These are phyloP conservation scores for Brassicogethes aeneus DNA, from an alignment of 2,888 invertebrate species.

Conservation along the genomic window DNA sequence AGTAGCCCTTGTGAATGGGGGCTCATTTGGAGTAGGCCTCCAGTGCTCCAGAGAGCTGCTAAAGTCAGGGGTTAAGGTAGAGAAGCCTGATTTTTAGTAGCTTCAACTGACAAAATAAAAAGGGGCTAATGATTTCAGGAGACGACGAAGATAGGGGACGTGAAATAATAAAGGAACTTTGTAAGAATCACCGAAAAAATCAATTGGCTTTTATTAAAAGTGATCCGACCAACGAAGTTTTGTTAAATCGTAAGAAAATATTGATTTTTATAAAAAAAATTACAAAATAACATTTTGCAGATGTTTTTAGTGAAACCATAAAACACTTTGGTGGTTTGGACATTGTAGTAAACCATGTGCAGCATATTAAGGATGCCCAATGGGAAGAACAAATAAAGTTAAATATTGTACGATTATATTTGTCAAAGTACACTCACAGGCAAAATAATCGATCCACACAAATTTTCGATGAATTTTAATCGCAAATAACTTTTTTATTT, in stretches of 20 bases:
- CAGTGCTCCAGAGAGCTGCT: slow-evolving; percentile 41
- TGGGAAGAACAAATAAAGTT: slow-evolving; percentile 35
- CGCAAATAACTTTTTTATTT: too few relatives aligned
- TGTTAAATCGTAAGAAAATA: slow-evolving; percentile 52
- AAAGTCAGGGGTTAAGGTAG: slow-evolving; percentile 35
- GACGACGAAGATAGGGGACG: slow-evolving; percentile 41
- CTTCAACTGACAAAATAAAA: slow-evolving; percentile 14
- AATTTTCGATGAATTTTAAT: too few relatives aligned
- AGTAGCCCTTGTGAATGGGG: slow-evolving; percentile 42
- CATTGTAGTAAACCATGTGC: slow-evolving; percentile 42
- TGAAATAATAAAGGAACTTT: slow-evolving; percentile 50
- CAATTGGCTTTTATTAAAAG: slow-evolving; percentile 59
- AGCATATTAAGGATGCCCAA: slow-evolving; percentile 30
- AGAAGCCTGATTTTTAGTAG: slow-evolving; percentile 2
- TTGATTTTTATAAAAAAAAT: background rate
- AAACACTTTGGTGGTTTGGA: slow-evolving; percentile 34
- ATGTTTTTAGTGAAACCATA: slow-evolving; percentile 28
- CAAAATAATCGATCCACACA: too few relatives aligned
- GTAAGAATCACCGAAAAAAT: slow-evolving; percentile 54
- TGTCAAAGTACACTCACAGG: too few relatives aligned
- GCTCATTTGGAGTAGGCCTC: slow-evolving; percentile 44
- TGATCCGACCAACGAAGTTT: slow-evolving; percentile 61
- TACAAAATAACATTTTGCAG: slow-evolving; percentile 10
- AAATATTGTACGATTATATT: slow-evolving; percentile 35
- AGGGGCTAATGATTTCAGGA: slow-evolving; percentile 29